Base-by-base conservation (phyloP, 2,113 vertebrate species). In the Tor tambroides region DNA sequence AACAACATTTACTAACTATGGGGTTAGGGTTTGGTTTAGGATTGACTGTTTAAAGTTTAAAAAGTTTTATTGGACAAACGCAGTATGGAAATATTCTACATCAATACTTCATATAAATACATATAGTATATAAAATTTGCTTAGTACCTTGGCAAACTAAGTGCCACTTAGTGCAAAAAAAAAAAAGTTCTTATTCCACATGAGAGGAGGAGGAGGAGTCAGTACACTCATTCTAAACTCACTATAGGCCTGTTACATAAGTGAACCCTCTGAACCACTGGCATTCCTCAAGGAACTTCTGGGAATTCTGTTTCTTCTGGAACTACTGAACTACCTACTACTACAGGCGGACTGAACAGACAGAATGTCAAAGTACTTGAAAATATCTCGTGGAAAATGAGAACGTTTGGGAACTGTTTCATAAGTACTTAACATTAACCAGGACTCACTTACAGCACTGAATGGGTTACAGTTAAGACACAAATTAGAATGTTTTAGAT, bases 201-300 rank as follows among this genome's bases (percentile, higher is more conserved):
- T 35, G 77, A 35, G 79, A 63, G n/a, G 32, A 61, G 79, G 51
- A 80, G 78, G 21, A 26, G 35, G 56, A 61, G 79, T 63, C 51
- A 8, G 77, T 80, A 77, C 43, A 56, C 59, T 65, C n/a, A 65
- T 65, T 43, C 8, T 81, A 81, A 30, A 43, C 41, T 69, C 80
- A 49, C 43, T 83, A 51, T 83, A 83, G 41, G 80, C 11, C 19
- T 2, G 8, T 77, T 61, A 54, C 14, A 79, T 85, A 84, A 77
- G 51, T 83, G 80, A 85, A 28, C 77, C 61, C 77, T 43, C 14
- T 76, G 69, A 88, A 43, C 82, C 38, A n/a, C 77, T 51, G 51
- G 8, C 61, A 28, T 2, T 63, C 28, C 79, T 63, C 3, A 2
- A 46, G 54, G 8, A 28, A 79, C 6, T 46, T 67, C 26, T 38